phyloP scores from a whole-genome alignment of 2,888 invertebrate genomes.

The Meta bourneti region DNA sequence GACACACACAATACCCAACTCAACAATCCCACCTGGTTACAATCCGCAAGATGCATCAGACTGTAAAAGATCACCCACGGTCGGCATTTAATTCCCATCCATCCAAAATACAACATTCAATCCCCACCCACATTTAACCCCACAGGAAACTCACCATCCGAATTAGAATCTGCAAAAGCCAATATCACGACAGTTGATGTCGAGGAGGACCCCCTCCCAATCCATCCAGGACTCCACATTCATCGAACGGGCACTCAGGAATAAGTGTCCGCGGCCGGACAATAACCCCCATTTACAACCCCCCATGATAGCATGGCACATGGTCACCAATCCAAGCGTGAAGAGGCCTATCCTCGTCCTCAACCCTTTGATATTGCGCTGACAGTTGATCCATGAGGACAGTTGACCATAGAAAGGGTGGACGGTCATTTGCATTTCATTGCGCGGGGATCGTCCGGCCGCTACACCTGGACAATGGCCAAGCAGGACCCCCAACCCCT shows the following conservation, averaged over 20 bases:
- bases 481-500: neutral
- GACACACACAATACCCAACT: too few relatives aligned
- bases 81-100: too few relatives aligned
- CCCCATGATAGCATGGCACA: neutral
- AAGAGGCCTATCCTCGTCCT: constrained; percentile 4
- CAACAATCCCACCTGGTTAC: too few relatives aligned
- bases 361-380: constrained; percentile 40
- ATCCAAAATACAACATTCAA: too few relatives aligned
- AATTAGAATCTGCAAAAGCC: neutral
- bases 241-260: neutral
- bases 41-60: too few relatives aligned
- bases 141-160: too few relatives aligned
- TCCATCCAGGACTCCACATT: constrained; percentile 2
- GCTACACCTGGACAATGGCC: constrained; percentile 35
- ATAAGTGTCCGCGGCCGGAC: constrained; percentile 3
- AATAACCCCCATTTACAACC: neutral
- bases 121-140: too few relatives aligned
- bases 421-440: constrained; percentile 54
- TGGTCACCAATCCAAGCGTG: constrained; percentile 11
- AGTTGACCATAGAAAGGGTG: constrained; percentile 23
- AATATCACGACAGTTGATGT: neutral
- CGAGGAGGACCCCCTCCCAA: neutral
- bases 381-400: constrained; percentile 34
- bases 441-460: constrained; percentile 1
- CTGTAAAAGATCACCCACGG: too few relatives aligned